A percentile compares a stretch with the other conserved stretches of the same genome.
phyloP scores from a whole-genome alignment of 2,888 invertebrate genomes.

The Leptogaster cylindrica region DNA sequence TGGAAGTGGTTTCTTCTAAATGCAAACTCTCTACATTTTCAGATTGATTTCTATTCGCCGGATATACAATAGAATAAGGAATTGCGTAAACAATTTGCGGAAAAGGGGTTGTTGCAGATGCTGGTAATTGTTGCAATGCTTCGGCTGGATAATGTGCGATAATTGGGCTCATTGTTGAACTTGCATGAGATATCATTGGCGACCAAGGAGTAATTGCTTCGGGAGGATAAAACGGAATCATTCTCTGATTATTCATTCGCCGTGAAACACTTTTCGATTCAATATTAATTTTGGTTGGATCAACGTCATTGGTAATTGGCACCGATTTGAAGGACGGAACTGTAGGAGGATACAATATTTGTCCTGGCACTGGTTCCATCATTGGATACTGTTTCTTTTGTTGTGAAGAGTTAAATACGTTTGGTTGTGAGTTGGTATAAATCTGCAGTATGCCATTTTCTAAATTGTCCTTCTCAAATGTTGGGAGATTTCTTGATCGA shows the following conservation, averaged over 20 bases:
- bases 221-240: slow-evolving; percentile 59
- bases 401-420: slow-evolving; percentile 57
- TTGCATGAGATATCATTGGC: neutral
- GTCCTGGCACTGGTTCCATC: slow-evolving; percentile 59
- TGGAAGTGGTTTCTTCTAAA: neutral
- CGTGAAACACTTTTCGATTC: neutral
- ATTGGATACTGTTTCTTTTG: slow-evolving; percentile 56
- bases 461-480: slow-evolving; percentile 24
- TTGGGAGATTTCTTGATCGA: slow-evolving; percentile 8
- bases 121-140: neutral
- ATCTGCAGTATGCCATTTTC: neutral
- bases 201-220: slow-evolving; percentile 53
- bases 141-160: neutral
- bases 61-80: slow-evolving; percentile 19
- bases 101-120: slow-evolving; percentile 11
- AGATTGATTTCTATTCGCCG: neutral
- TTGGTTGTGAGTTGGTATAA: slow-evolving; percentile 52
- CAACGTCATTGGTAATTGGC: slow-evolving; percentile 51
- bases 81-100: slow-evolving; percentile 26
- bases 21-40: neutral
- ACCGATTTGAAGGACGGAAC: slow-evolving; percentile 56
- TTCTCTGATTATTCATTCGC: neutral
- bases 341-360: slow-evolving; percentile 57
- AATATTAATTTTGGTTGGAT: too few relatives aligned
- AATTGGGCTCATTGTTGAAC: neutral